Evolutionary conservation across 1,140 invertebrate genomes (phyloP), one percentile per base, ranked within the genome.

Genomic region (Cotesia chilonis): DNA sequence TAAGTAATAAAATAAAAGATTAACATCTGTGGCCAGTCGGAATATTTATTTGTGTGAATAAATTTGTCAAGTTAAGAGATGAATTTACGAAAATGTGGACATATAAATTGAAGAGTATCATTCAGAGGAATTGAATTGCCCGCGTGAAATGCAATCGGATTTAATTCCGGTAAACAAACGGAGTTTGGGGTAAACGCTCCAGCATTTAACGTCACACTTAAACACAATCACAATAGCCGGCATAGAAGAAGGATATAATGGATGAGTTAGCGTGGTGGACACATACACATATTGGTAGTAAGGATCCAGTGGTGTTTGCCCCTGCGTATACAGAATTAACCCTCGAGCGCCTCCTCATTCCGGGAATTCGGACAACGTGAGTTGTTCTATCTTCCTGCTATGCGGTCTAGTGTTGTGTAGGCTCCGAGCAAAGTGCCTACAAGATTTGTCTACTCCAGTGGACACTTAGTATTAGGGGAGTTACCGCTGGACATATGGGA

Each of bases 401-500:
- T 57, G 36, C 52, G 47, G 59, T 59, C n/a, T 52, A 9, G 54
- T 71, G 68, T 35, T 61, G 64, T 20, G 9, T 54, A 47, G 17
- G 57, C 12, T 68, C 64, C 65, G 20, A 35, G 69, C 74, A 47
- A 64, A 77, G 73, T 74, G 73, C 47, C 60, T 70, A 77, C 70
- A 75, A 77, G 76, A 74, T 74, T 77, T 73, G 74, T 76, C 76
- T 74, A 76, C 74, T 77, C 68, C 76, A 76, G 75, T 77, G 79
- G 76, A 77, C 72, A 77, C 72, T 77, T 74, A 70, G 75, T 74
- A 76, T 82, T 80, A 77, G 79, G 79, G 78, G 70, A 74, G 73
- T 73, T 68, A 35, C 72, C 74, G 73, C 74, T 76, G 79, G 80
- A 82, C 81, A 83, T 83, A 83, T 83, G 81, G 81, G 81, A 78